phyloP scores from a whole-genome alignment of 2,797 vertebrate genomes.

The Halcyon smyrnensis region DNA sequence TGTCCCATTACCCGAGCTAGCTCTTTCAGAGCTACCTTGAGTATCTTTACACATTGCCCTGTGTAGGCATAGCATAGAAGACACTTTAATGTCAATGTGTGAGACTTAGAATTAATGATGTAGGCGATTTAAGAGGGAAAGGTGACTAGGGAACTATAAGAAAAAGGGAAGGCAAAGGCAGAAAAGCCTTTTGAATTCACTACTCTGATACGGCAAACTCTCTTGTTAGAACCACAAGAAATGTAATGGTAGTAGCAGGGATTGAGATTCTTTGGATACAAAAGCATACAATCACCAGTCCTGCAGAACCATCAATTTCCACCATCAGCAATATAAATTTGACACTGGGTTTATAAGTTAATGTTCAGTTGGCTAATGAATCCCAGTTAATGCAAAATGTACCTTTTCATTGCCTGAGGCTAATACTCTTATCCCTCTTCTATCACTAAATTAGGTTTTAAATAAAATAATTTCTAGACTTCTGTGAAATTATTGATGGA shows the following conservation, averaged over 20 bases:
- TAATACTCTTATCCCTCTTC: neutral
- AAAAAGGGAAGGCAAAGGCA: neutral
- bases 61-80: neutral
- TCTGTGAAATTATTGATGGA: neutral
- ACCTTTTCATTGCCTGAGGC: neutral
- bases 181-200: neutral
- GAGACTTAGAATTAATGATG: neutral
- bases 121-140: neutral
- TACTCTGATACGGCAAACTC: neutral
- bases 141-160: neutral
- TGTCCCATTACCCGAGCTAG: neutral
- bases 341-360: neutral
- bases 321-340: neutral
- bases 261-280: neutral
- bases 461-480: neutral
- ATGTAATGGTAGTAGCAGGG: neutral
- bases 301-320: neutral
- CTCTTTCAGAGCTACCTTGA: neutral
- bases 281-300: neutral
- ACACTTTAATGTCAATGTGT: neutral
- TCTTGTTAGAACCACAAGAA: neutral
- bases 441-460: neutral
- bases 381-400: neutral
- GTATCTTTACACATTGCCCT: neutral
- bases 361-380: neutral